Conservation (phyloP, 2,797 vertebrate genomes). For the Eptatretus atami region DNA sequence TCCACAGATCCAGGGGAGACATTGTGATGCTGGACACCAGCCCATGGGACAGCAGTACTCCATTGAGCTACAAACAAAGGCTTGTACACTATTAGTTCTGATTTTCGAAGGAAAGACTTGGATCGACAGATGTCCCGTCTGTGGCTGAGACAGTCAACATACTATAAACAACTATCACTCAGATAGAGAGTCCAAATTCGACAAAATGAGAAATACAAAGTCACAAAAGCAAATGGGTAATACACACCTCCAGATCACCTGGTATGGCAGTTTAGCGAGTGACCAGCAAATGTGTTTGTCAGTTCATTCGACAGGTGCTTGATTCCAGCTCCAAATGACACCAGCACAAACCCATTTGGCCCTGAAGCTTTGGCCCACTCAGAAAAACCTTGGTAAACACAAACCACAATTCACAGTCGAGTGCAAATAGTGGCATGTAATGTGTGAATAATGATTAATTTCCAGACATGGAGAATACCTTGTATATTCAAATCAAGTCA, state of each 20-base stretch:
- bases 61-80: too few species aligned
- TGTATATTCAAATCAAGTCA: too few species aligned
- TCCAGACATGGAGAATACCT: background rate
- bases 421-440: slow-evolving; percentile 1
- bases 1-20: too few species aligned
- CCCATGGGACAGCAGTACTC: too few species aligned
- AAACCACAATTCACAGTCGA: slow-evolving; percentile 7
- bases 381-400: slow-evolving; percentile 28
- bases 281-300: slow-evolving; percentile 50
- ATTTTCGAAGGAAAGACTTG: too few species aligned
- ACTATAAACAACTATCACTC: too few species aligned
- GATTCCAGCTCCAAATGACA: slow-evolving; percentile 83
- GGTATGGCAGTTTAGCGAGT: slow-evolving; percentile 46
- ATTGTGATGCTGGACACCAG: too few species aligned
- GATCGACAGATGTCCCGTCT: too few species aligned
- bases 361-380: slow-evolving; percentile 43
- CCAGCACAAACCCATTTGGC: slow-evolving; percentile 68
- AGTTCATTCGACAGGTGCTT: slow-evolving; percentile 85
- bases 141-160: too few species aligned
- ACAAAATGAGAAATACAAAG: too few species aligned
- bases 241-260: slow-evolving; percentile 78
- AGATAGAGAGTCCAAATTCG: too few species aligned
- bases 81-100: too few species aligned
- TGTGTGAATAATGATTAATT: background rate
- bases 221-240: background rate